Evolutionary conservation across 2,113 vertebrate species (phyloP).

Genomic region (Glaucidium brasilianum): DNA sequence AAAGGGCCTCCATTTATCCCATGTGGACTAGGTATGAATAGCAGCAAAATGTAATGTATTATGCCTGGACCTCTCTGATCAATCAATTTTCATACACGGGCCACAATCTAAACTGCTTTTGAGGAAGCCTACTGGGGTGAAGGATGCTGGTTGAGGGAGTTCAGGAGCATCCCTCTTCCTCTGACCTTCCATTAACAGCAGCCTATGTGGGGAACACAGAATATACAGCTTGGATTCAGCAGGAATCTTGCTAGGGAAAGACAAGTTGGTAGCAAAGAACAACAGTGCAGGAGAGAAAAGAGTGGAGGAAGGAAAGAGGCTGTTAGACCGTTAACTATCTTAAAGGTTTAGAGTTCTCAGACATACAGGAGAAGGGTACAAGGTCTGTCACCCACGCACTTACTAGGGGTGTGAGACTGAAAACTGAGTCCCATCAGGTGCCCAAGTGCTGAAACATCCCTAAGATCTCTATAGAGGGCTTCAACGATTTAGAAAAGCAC

Average conservation of each 20-base stretch:
- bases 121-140: neutral
- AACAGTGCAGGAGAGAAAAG: neutral
- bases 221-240: neutral
- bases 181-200: neutral
- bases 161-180: neutral
- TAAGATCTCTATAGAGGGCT: neutral
- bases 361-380: neutral
- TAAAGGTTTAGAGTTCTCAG: neutral
- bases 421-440: neutral
- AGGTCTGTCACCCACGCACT: neutral
- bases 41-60: neutral
- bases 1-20: neutral
- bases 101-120: neutral
- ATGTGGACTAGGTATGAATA: neutral
- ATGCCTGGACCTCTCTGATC: neutral
- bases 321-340: neutral
- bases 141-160: neutral
- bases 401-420: too few relatives aligned
- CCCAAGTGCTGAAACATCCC: neutral
- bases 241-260: neutral
- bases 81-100: fast-evolving
- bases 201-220: neutral
- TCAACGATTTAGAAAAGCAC: neutral
- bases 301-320: neutral
- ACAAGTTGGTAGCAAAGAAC: neutral